Conservation (phyloP, 2,113 vertebrate species). For the Reinhardtius hippoglossoides region DNA sequence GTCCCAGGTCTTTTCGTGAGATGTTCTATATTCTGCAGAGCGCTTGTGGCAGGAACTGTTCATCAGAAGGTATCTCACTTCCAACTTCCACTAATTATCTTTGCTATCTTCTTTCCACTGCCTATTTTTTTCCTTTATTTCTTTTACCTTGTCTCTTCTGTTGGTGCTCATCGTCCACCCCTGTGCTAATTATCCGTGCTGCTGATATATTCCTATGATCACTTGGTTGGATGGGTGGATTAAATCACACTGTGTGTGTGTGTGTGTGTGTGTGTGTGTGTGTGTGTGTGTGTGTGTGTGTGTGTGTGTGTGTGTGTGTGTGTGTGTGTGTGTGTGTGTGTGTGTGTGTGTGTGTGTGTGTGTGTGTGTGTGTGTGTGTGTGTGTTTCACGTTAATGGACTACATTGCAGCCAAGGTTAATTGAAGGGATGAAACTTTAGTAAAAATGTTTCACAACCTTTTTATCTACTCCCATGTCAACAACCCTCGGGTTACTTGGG, state of each 20-base stretch:
- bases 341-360: no score
- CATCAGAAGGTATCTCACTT: slow-evolving; percentile 97
- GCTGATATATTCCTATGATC: slow-evolving; percentile 8
- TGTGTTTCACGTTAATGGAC: neutral
- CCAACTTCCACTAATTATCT: slow-evolving; percentile 21
- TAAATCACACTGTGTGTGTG: slow-evolving; percentile 1
- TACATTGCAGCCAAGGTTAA: slow-evolving; percentile 37
- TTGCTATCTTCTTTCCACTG: slow-evolving; percentile 3
- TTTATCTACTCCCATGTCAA: neutral
- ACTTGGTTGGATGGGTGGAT: no score
- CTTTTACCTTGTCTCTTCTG: neutral
- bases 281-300: no score
- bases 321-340: slow-evolving; percentile 3
- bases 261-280: slow-evolving; percentile 17
- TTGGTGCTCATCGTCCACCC: slow-evolving; percentile 39
- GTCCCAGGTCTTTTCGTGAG: slow-evolving; percentile 97
- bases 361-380: no score
- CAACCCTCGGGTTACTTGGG: slow-evolving; percentile 3
- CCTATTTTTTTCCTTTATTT: slow-evolving; percentile 7
- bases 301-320: no score
- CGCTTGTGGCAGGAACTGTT: slow-evolving; percentile 99
- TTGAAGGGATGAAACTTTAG: slow-evolving; percentile 29
- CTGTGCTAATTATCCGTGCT: slow-evolving; percentile 39
- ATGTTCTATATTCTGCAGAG: slow-evolving; percentile 99
- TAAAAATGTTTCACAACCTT: slow-evolving; percentile 10